A percentile compares a stretch with the other conserved stretches of the same genome.
Evolutionary conservation across 1,140 invertebrate genomes (phyloP).

Genomic region (Eupristina koningsbergeri): DNA sequence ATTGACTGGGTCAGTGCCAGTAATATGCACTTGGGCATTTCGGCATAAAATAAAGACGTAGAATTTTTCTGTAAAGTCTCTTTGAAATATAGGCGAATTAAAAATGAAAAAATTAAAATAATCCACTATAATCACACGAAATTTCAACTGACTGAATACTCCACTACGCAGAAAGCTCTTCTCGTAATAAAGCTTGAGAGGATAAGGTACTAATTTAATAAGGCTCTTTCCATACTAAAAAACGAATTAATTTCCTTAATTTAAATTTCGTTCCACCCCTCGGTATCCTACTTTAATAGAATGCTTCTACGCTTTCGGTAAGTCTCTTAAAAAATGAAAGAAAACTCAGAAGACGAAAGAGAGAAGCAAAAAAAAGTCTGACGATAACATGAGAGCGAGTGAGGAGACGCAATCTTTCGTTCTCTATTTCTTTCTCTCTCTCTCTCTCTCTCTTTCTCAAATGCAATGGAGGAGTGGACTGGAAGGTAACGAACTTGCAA

Average conservation of each 20-base stretch:
- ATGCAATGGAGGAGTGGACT: conserved; percentile 40
- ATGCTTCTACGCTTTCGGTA: background rate
- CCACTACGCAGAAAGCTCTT: conserved; percentile 9
- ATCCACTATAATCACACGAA: conserved; percentile 38
- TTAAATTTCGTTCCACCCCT: conserved; percentile 25
- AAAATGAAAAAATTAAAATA: conserved; percentile 22
- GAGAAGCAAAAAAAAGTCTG: background rate
- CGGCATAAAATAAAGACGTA: too few species aligned
- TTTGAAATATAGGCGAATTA: background rate
- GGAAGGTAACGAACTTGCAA: conserved; percentile 52
- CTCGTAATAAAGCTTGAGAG: conserved; percentile 39
- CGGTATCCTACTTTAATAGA: conserved; percentile 4
- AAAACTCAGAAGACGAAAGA: background rate
- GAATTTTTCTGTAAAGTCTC: too few species aligned
- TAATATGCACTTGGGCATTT: too few species aligned
- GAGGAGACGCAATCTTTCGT: conserved; percentile 42
- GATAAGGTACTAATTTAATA: conserved; percentile 49
- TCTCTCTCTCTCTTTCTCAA: background rate
- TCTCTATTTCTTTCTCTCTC: background rate
- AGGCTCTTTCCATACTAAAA: conserved; percentile 33
- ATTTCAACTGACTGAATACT: conserved; percentile 11
- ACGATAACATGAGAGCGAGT: background rate
- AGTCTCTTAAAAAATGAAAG: background rate
- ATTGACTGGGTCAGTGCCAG: too few species aligned
- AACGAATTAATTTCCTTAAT: conserved; percentile 52